Conservation (phyloP, 2,888 invertebrate genomes). For the Microctonus hyperodae region DNA sequence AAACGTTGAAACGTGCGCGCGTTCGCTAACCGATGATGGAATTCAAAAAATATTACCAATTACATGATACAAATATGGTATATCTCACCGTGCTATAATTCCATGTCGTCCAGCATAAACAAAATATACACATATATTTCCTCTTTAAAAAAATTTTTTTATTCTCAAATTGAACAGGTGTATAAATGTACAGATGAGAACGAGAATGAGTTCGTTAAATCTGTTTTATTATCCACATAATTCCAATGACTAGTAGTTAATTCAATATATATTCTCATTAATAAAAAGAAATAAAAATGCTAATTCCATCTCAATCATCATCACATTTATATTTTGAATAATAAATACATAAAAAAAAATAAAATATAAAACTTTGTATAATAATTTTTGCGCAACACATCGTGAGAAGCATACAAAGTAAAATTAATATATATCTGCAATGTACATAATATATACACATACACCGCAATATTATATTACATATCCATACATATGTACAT, state of each 20-base stretch:
- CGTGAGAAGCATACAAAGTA: no score
- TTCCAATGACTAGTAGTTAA: no score
- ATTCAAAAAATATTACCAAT: slow-evolving; percentile 58
- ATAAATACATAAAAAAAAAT: no score
- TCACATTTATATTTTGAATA: no score
- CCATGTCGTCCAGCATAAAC: neutral
- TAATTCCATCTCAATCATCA: no score
- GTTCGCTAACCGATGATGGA: slow-evolving; percentile 37
- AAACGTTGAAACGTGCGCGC: slow-evolving; percentile 31
- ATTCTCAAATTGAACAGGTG: slow-evolving; percentile 38
- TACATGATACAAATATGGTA: slow-evolving; percentile 59
- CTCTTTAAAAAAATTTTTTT: slow-evolving; percentile 34
- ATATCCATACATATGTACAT: neutral
- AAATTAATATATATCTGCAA: neutral
- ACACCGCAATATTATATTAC: neutral
- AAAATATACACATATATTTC: no score
- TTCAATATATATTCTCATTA: no score
- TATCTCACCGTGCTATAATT: slow-evolving; percentile 35
- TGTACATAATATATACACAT: neutral
- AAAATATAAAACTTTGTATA: no score
- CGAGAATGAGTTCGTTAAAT: no score
- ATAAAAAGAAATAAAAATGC: neutral
- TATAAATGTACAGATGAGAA: slow-evolving; percentile 18
- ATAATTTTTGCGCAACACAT: no score
- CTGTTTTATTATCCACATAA: no score